A percentile compares a stretch with the other conserved stretches of the same genome.
Evolutionary conservation across 2,888 invertebrate genomes (phyloP).

Genomic region (Tetramorium bicarinatum): DNA sequence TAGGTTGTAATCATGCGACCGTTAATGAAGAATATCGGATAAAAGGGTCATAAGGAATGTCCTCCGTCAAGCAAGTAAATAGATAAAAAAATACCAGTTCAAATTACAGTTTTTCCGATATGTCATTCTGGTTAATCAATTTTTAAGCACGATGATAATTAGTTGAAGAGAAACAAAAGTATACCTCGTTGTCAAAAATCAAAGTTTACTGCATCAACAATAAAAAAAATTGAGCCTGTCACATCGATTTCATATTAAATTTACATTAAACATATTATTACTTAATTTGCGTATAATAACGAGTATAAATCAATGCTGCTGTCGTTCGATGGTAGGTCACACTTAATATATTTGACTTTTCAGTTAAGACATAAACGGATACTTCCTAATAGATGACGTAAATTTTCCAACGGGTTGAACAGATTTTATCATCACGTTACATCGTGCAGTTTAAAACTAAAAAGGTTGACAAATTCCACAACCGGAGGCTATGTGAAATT

Average conservation of each 20-base stretch:
- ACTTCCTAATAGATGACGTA: conserved; percentile 59
- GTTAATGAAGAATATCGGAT: conserved; percentile 26
- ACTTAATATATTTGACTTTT: conserved; percentile 47
- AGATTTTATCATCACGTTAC: conserved; percentile 22
- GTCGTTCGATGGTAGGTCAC: conserved; percentile 2
- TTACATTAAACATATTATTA: background rate
- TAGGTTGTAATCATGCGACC: conserved; percentile 50
- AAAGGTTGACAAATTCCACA: conserved; percentile 34
- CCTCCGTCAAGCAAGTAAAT: background rate
- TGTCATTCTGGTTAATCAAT: background rate
- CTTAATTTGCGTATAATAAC: background rate
- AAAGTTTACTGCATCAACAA: background rate
- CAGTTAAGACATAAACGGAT: conserved; percentile 43
- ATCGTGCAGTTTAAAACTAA: background rate
- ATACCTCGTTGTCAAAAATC: background rate
- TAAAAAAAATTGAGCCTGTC: background rate
- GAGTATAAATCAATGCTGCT: background rate
- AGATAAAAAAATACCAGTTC: conserved; percentile 3
- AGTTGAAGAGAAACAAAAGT: background rate
- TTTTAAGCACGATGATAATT: background rate
- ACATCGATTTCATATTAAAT: background rate
- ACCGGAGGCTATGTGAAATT: background rate
- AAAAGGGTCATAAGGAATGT: background rate
- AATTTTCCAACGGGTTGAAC: conserved; percentile 59
- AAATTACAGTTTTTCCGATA: background rate